Evolutionary conservation across 2,113 vertebrate genomes (phyloP), one percentile per base, ranked within the genome.

Genomic region (Zosterops japonicus): DNA sequence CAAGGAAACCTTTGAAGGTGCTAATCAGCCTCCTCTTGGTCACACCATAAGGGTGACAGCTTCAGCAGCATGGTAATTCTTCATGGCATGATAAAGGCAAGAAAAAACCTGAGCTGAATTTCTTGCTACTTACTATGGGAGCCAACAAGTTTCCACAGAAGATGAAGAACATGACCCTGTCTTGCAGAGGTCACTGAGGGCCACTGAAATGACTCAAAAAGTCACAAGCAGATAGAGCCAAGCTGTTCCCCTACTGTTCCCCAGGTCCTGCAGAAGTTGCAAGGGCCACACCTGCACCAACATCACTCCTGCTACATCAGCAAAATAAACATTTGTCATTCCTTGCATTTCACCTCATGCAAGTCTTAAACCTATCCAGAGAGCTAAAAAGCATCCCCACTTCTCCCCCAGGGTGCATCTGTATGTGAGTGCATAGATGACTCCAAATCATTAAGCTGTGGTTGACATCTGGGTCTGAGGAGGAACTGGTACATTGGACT

Each of bases 101-200:
- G 53, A 36, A 39, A 31, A 52, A 50, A 15, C 27, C 14, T n/a
- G 55, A 85, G 15, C 15, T 72, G 47, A 64, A 76, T 23, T 61
- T 60, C 57, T 87, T 91, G 31, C 35, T 78, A 1, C 8, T 72
- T 79, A n/a, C 33, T 65, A 14, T 91, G 53, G 35, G 36, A 87
- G n/a, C 42, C 46, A 85, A 10, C 12, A 24, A 16, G 27, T 46
- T 55, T 24, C 23, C 33, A 41, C 33, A 60, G 72, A 70, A 70
- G 50, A 14, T 33, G 28, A 78, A 88, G 57, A 88, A 24, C 25
- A 6, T 11, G 29, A 67, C 35, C 9, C 8, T 2, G 2, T 46
- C 70, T 42, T 50, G 25, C 57, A 80, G n/a, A 61, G 18, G 24
- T 79, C 63, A 55, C 33, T 0, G 0, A 79, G 36, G 14, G 6